Percentiles rank a stretch among this genome's conserved stretches.
These are phyloP conservation scores for Cynopterus sphinx DNA, from an alignment of 2,797 vertebrate genomes.

Conservation along the genomic window DNA sequence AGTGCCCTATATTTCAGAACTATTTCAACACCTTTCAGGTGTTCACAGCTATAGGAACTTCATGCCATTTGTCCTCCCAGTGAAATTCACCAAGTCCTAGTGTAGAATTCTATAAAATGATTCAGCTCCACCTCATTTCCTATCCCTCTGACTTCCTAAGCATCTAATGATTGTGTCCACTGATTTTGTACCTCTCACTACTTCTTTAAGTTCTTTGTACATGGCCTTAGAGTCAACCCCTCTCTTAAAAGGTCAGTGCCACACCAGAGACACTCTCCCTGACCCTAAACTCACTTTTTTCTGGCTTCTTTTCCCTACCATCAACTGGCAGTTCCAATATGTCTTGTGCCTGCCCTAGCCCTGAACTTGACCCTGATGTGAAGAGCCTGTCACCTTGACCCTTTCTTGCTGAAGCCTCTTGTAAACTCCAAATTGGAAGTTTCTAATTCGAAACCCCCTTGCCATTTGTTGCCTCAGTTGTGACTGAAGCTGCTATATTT, in stretches of 20 bases:
- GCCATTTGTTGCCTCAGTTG: background rate
- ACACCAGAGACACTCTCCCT: background rate
- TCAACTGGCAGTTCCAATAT: background rate
- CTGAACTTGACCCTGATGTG: background rate
- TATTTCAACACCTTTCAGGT: background rate
- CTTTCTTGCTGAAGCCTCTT: background rate
- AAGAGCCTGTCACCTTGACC: background rate
- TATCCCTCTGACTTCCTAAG: background rate
- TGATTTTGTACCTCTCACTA: background rate
- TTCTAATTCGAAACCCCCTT: background rate
- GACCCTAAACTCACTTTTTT: background rate
- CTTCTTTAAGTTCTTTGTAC: background rate
- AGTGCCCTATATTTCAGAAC: background rate
- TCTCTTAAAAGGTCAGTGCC: background rate
- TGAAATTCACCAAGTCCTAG: background rate
- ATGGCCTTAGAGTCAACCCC: background rate
- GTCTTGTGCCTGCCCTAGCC: background rate
- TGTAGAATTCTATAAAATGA: background rate
- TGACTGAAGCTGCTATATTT: background rate
- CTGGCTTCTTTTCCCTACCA: constrained; percentile 8
- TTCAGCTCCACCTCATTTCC: background rate
- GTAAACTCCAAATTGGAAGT: background rate
- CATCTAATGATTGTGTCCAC: background rate
- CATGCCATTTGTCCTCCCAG: background rate
- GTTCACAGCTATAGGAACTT: background rate